Evolutionary conservation across 2,888 invertebrate species (phyloP).

Genomic region (Sinelater perroti): DNA sequence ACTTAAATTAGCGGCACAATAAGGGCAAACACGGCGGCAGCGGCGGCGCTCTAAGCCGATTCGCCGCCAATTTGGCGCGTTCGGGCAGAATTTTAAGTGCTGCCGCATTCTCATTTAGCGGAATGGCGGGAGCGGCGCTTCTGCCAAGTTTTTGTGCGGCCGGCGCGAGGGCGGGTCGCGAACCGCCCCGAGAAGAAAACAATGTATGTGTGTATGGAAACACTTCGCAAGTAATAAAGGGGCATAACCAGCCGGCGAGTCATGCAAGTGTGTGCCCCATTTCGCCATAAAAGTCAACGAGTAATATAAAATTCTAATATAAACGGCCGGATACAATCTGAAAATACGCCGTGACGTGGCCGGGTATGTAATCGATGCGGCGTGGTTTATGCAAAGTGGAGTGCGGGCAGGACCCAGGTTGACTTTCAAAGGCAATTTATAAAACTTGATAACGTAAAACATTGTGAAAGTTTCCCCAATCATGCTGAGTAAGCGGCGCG

Average conservation of each 20-base stretch:
- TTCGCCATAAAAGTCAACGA: conserved; percentile 58
- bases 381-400: conserved; percentile 59
- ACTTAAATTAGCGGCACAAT: conserved; percentile 7
- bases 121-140: neutral
- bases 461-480: conserved; percentile 55
- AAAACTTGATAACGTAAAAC: conserved; percentile 58
- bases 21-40: neutral
- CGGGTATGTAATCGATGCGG: conserved; percentile 56
- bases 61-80: neutral
- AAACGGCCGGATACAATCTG: conserved; percentile 60
- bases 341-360: conserved; percentile 58
- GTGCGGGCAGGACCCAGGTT: conserved; percentile 54
- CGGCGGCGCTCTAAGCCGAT: no score
- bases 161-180: neutral
- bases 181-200: conserved; percentile 16
- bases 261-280: conserved; percentile 57
- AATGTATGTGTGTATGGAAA: conserved; percentile 33
- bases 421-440: conserved; percentile 59
- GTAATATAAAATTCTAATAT: conserved; percentile 61
- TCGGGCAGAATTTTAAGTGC: neutral
- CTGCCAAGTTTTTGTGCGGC: neutral
- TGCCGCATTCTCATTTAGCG: neutral
- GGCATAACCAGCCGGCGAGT: conserved; percentile 50
- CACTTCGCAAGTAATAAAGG: conserved; percentile 50
- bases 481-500: conserved; percentile 44